Evolutionary conservation across 2,797 vertebrate genomes (phyloP), one percentile per base, ranked within the genome.

Genomic region (Simalia tracyae): DNA sequence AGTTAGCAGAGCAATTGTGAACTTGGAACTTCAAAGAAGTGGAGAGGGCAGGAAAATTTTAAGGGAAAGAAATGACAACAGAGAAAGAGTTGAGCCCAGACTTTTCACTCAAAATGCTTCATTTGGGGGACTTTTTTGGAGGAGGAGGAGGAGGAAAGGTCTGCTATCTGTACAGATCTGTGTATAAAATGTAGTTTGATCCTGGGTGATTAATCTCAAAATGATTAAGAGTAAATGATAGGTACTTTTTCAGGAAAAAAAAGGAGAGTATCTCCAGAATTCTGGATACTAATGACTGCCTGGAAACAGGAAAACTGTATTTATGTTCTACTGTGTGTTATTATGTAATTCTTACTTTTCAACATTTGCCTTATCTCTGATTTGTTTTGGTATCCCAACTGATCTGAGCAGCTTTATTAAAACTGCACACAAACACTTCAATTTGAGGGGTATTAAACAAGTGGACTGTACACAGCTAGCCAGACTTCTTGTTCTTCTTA

Each of bases 241-340:
- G 61, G 15, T 24, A 87, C 56, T 28, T 68, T 72, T 59, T 72
- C 90, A 91, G 85, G 14, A 90, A 50, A 90, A 90, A 84, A 61
- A 61, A 64, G 42, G 57, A 68, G 87, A n/a, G 3, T 60, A 84
- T 31, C 46, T 84, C 36, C 72, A 76, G 57, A 87, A 46, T 56
- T 6, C 64, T 76, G n/a, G 11, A 64, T 36, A n/a, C 22, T 76
- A 68, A 57, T n/a, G 5, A 31, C 28, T 31, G 64, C 50, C 50
- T 56, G 31, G 12, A 60, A 57, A 57, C 24, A 86, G 56, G 61
- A 42, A 81, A 81, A 46, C 24, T 42, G 3, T 86, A 31, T 66
- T 64, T 64, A 54, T 86, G 36, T 86, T 86, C 86, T 57, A 28
- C 36, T 36, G 36, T 36, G 36, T 46, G 36, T 91, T 91, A 15